A percentile compares a stretch with the other conserved stretches of the same genome.
These are phyloP conservation scores for Pimpla rufipes DNA, from an alignment of 2,888 invertebrate species.

Conservation along the genomic window DNA sequence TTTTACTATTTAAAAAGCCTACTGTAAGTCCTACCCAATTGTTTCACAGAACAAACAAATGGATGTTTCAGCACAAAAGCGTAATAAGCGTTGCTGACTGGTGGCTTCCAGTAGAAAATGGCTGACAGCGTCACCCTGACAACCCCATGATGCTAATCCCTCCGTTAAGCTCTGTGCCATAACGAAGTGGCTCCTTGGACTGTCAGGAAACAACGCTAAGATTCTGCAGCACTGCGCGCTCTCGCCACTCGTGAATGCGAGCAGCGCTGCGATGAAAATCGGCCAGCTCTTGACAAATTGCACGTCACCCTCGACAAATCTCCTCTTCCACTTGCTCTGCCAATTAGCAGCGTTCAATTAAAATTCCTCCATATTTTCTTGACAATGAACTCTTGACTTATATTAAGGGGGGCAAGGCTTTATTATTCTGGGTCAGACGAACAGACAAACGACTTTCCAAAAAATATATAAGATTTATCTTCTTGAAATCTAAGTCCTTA, in stretches of 20 bases:
- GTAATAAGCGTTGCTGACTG: too few species aligned
- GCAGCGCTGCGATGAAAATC: neutral
- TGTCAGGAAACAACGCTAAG: slow-evolving; percentile 85
- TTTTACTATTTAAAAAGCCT: too few species aligned
- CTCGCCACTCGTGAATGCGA: neutral
- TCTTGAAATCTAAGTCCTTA: neutral
- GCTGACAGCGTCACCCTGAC: slow-evolving; percentile 84
- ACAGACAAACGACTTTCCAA: too few species aligned
- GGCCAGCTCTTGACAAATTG: slow-evolving; percentile 14
- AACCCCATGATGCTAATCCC: slow-evolving; percentile 85
- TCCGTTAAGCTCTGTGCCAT: slow-evolving; percentile 84
- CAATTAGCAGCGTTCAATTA: slow-evolving; percentile 17
- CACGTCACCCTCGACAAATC: slow-evolving; percentile 10
- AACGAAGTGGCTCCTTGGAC: slow-evolving; percentile 86
- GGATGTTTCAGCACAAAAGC: too few species aligned
- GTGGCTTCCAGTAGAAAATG: slow-evolving; percentile 76
- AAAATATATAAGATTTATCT: neutral
- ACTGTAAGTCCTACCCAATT: too few species aligned
- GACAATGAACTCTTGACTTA: too few species aligned
- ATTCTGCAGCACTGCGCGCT: slow-evolving; percentile 80
- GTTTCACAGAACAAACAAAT: too few species aligned
- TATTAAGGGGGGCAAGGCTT: too few species aligned
- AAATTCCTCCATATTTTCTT: neutral
- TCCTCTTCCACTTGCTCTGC: neutral
- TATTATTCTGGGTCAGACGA: too few species aligned